Conservation (phyloP, 2,113 vertebrate species). For the Chinchilla lanigera region DNA sequence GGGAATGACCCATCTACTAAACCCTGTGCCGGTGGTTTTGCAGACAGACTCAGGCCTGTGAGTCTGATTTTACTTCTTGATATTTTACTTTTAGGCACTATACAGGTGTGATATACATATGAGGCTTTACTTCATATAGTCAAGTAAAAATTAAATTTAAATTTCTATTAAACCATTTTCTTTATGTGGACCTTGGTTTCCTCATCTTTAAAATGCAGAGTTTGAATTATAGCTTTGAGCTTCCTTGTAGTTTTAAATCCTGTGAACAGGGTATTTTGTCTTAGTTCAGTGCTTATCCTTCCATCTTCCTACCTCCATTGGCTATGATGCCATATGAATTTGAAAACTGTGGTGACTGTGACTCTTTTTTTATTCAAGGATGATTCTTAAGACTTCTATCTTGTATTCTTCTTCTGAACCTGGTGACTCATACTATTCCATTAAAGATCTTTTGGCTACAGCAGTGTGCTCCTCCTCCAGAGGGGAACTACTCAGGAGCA, state of each 20-base stretch:
- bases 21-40: not conserved
- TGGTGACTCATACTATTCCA: not conserved
- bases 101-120: not conserved
- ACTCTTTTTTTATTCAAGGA: slow-evolving; percentile 45
- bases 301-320: not conserved
- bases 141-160: not conserved
- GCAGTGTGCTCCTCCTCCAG: not conserved
- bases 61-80: not conserved
- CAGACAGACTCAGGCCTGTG: not conserved
- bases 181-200: not conserved
- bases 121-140: not conserved
- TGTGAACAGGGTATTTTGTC: not conserved
- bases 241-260: not conserved
- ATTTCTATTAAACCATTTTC: not conserved
- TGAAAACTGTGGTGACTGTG: not conserved
- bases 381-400: slow-evolving; percentile 25
- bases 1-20: not conserved
- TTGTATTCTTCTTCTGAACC: not conserved
- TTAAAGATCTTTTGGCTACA: not conserved
- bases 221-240: not conserved
- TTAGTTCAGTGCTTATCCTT: not conserved
- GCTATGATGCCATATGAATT: not conserved
- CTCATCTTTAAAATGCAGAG: not conserved
- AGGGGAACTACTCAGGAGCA: not conserved
- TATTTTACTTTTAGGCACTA: not conserved